phyloP scores from a whole-genome alignment of 2,797 vertebrate genomes.

The Sebastes taczanowskii region DNA sequence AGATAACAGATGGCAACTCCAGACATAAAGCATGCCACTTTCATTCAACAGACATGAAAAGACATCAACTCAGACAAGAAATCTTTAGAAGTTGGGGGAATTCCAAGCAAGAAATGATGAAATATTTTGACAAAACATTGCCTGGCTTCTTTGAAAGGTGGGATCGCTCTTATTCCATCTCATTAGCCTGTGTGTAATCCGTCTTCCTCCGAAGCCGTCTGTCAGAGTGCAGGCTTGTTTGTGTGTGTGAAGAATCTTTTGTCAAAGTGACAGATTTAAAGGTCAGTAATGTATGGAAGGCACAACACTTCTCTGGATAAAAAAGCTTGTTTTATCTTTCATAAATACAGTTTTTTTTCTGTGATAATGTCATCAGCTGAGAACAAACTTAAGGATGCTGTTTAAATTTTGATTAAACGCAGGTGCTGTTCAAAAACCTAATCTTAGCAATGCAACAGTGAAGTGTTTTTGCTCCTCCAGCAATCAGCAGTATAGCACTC shows the following conservation, averaged over 20 bases:
- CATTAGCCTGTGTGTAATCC: conserved; percentile 63
- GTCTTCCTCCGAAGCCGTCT: conserved; percentile 37
- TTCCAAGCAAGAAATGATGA: conserved; percentile 54
- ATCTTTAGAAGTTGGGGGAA: conserved; percentile 52
- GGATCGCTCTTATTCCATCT: conserved; percentile 53
- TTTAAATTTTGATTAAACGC: conserved; percentile 5
- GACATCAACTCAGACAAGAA: conserved; percentile 48
- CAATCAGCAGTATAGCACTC: conserved; percentile 2
- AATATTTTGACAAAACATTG: conserved; percentile 62
- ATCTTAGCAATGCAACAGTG: background rate
- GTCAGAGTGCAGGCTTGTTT: conserved; percentile 23
- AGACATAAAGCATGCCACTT: conserved; percentile 25
- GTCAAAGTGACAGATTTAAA: conserved; percentile 56
- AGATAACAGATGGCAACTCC: conserved; percentile 35
- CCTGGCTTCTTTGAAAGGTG: conserved; percentile 46
- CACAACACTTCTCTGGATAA: background rate
- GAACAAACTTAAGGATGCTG: conserved; percentile 1
- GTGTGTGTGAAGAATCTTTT: conserved; percentile 46
- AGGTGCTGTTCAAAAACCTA: background rate
- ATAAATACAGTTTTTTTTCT: conserved; percentile 16
- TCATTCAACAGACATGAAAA: conserved; percentile 55
- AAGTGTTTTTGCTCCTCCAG: background rate
- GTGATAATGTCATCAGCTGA: background rate
- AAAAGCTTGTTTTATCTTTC: conserved; percentile 18
- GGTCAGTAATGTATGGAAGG: conserved; percentile 53